A percentile compares a stretch with the other conserved stretches of the same genome.
phyloP scores from a whole-genome alignment of 2,113 vertebrate species.

The Caretta caretta region DNA sequence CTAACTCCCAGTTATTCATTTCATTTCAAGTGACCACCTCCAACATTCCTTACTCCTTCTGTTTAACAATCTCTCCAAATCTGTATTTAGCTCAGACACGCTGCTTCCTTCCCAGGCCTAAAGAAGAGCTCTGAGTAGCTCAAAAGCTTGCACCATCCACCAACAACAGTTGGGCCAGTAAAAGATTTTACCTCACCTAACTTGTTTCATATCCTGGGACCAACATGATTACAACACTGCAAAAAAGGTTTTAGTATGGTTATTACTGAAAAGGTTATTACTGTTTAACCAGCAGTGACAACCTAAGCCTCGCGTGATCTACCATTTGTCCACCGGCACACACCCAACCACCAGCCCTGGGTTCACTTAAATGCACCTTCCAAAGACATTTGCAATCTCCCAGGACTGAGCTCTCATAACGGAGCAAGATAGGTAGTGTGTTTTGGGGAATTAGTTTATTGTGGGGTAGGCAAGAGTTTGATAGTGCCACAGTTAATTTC shows the following conservation, averaged over 20 bases:
- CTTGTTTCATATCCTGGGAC: too few species aligned
- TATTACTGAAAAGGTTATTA: neutral
- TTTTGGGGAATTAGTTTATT: neutral
- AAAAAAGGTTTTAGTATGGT: neutral
- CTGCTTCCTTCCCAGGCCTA: too few species aligned
- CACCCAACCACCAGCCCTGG: neutral
- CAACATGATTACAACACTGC: neutral
- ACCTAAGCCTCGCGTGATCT: neutral
- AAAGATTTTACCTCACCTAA: too few species aligned
- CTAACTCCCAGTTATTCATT: too few species aligned
- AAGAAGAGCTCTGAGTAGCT: too few species aligned
- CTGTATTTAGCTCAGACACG: too few species aligned
- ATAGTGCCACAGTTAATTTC: conserved; percentile 12
- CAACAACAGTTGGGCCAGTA: too few species aligned
- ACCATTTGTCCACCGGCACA: neutral
- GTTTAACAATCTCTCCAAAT: too few species aligned
- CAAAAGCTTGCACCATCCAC: too few species aligned
- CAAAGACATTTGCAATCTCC: neutral
- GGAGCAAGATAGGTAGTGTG: neutral
- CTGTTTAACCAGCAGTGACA: neutral
- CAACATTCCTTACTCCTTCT: too few species aligned
- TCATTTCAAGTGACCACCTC: too few species aligned
- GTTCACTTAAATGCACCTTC: neutral
- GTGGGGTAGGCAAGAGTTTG: neutral
- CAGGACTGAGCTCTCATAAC: conserved; percentile 3